Base-by-base conservation (phyloP, 2,113 vertebrate genomes). In the Lichenostomus cassidix region DNA sequence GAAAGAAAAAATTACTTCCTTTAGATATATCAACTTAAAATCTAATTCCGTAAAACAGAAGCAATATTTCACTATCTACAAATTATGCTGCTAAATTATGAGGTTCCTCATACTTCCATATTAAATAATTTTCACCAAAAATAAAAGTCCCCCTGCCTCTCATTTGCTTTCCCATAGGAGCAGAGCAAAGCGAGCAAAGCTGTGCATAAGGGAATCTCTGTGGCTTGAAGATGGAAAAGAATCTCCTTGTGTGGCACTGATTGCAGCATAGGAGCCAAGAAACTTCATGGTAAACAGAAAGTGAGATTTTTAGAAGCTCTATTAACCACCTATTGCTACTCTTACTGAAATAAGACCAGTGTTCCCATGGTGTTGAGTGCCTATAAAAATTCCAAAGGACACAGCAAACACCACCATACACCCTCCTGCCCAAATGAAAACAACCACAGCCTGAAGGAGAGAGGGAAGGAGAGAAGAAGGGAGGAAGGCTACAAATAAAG, bases 141-240 rank as follows among this genome's bases (percentile, higher is more conserved):
- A 63, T 56, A 63, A 62, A 65, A 33, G 20, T 10, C 16, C 11
- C 15, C 37, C 28, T 46, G 1, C 3, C 17, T 80, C 13, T 63
- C 19, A 9, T 63, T 82, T 87, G 5, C 7, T 50, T 59, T 68
- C 13, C 24, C 20, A 15, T 5, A 50, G 13, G 62, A 56, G 23
- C 31, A 71, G 29, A 82, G 29, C 13, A 78, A 71, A 83, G 17
- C 37, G 55, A 53, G 15, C 20, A 59, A 42, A 31, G 11, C 47
- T 50, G 4, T 7, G 28, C 1, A 1, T 5, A 39, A 37, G 19
- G 35, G 39, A 59, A 47, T 33, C 28, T 42, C 22, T 27, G 0
- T 12, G 58, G 39, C 14, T 35, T 0, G 0, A 8, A 28, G 6
- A 5, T 23, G 69, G 70, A 35, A 69, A 59, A 81, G 5, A 46